phyloP scores from a whole-genome alignment of 30 jellyfish, hydroid and myxozoan genomes.

The Nemopilema nomurai region DNA sequence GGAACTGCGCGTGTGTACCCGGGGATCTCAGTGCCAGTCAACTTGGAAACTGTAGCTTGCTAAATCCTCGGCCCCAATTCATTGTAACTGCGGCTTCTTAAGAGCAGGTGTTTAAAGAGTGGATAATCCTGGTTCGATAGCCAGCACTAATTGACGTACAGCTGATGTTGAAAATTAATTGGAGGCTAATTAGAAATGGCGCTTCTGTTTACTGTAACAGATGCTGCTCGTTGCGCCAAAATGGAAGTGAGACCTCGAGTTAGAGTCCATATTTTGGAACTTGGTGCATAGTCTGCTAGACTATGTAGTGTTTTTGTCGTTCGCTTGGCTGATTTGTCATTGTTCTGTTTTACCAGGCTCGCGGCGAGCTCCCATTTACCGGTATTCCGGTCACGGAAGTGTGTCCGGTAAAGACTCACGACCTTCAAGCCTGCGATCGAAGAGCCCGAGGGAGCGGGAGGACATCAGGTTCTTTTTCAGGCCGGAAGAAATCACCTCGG shows the following conservation, averaged over 20 bases:
- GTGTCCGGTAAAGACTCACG: constrained; percentile 15
- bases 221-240: no score
- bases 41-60: not conserved
- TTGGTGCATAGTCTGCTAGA: no score
- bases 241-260: no score
- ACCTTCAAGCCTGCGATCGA: constrained; percentile 57
- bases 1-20: no score
- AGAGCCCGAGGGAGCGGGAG: constrained; percentile 46
- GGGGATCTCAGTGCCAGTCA: not conserved
- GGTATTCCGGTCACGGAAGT: constrained; percentile 46
- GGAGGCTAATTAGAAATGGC: not conserved
- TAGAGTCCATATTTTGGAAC: no score
- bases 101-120: not conserved
- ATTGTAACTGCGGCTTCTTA: not conserved
- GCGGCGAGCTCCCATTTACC: constrained; percentile 32
- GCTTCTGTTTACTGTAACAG: not conserved
- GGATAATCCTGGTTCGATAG: not conserved
- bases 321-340: not conserved
- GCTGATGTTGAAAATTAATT: not conserved
- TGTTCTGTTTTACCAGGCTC: constrained; percentile 16
- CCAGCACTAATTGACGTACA: no score
- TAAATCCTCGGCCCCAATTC: not conserved
- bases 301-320: not conserved
- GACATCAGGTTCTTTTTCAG: constrained; percentile 60
- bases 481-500: constrained; percentile 7